Conservation (phyloP, 92 coral and sea anemone species). For the Palythoa grandiflora region DNA sequence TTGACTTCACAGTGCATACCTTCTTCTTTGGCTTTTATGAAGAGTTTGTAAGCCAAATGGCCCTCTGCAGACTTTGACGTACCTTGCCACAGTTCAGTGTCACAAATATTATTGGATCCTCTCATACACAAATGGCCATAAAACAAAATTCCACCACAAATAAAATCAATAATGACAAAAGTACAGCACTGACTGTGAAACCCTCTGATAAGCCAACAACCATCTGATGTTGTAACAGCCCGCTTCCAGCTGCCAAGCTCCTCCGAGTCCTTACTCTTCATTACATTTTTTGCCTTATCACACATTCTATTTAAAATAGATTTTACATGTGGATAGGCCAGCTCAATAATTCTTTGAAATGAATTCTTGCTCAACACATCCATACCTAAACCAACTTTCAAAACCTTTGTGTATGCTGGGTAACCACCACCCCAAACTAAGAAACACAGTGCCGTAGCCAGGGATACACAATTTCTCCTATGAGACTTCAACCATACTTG, state of each 20-base stretch:
- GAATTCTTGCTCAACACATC: conserved; percentile 19
- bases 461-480: background rate
- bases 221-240: conserved; percentile 49
- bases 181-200: background rate
- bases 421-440: conserved; percentile 31
- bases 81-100: too few relatives aligned
- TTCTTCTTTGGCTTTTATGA: too few relatives aligned
- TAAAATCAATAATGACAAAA: conserved; percentile 5
- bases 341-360: conserved; percentile 27
- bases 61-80: too few relatives aligned
- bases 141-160: too few relatives aligned
- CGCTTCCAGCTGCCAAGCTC: conserved; percentile 4
- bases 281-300: conserved; percentile 31
- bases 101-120: too few relatives aligned
- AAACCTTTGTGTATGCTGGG: conserved; percentile 38
- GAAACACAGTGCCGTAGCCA: background rate
- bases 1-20: too few relatives aligned
- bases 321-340: conserved; percentile 52
- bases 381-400: conserved; percentile 49
- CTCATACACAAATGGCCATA: too few relatives aligned
- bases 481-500: background rate
- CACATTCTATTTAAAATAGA: conserved; percentile 42
- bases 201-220: conserved; percentile 13
- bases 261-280: conserved; percentile 10
- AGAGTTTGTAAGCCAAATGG: too few relatives aligned